These are phyloP conservation scores for Agrypnus murinus DNA, from an alignment of 2,888 invertebrate species.

Conservation along the genomic window DNA sequence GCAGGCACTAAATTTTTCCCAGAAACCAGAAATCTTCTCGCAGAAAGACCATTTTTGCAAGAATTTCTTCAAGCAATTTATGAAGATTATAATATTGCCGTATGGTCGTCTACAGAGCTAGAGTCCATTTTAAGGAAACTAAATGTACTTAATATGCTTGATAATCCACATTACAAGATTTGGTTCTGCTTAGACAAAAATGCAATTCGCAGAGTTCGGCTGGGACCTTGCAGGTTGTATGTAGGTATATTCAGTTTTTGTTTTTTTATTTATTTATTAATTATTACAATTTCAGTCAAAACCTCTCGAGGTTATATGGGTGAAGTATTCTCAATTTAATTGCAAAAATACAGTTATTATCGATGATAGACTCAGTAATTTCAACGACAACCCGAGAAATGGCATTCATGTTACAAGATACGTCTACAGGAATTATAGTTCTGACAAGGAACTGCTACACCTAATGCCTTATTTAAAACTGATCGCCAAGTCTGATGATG, in stretches of 20 bases:
- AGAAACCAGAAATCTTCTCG: neutral
- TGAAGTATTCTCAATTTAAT: neutral
- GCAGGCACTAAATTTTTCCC: too few relatives aligned
- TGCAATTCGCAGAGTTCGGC: neutral
- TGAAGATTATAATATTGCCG: neutral
- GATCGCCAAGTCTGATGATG: neutral
- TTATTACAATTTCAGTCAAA: neutral
- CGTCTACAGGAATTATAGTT: neutral
- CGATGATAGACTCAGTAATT: neutral
- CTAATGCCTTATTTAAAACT: neutral
- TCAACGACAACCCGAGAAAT: neutral
- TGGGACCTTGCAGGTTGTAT: neutral
- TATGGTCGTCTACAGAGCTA: neutral
- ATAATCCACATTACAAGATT: neutral
- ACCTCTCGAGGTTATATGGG: neutral
- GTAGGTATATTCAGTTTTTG: neutral
- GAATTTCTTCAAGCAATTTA: neutral
- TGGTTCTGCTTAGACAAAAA: neutral
- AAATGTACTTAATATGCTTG: neutral
- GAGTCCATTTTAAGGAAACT: neutral
- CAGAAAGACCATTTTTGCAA: neutral
- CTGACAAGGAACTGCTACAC: neutral
- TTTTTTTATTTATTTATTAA: neutral
- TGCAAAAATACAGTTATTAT: neutral
- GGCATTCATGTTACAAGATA: neutral